Evolutionary conservation across 2,113 vertebrate genomes (phyloP), one percentile per base, ranked within the genome.

Genomic region (Antechinus stuartii): DNA sequence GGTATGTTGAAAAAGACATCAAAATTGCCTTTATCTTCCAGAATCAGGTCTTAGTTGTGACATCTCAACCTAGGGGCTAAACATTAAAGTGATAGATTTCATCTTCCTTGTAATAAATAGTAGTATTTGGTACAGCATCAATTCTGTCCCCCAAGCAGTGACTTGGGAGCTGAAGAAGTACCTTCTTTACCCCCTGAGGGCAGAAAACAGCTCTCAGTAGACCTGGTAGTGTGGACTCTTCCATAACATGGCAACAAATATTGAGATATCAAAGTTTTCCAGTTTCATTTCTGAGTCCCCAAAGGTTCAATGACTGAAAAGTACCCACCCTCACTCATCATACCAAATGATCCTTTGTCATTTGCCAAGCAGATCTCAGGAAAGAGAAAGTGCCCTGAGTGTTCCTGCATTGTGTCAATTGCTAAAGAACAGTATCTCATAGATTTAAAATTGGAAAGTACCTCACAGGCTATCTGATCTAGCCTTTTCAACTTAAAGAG

Each of bases 351-450:
- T 23, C n/a, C n/a, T 84, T 84, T 42, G 6, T 42, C n/a, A 42
- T 42, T 84, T 42, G n/a, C 19, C n/a, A 84, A 42, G 42, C 16
- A 84, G 35, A 26, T 92, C 89, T 95, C 14, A 8, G 30, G 35
- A 95, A 27, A 54, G n/a, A 90, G 55, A 95, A 94, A 92, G 14
- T 16, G 0, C 76, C 54, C 56, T 95, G 61, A 91, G 95, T 93
- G 57, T n/a, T 95, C 68, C 56, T 90, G 55, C 93, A 91, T 84
- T 84, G 2, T 42, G 8, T 22, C 68, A 84, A 23, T 8, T 42
- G n/a, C 6, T n/a, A 8, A 42, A 84, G 68, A 84, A 84, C 16
- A 2, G 6, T 42, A 42, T 84, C 68, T 76, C 35, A n/a, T 7
- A 22, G 35, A 42, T 84, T 84, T 84, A 84, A 84, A 84, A 42